phyloP scores from a whole-genome alignment of 2,113 vertebrate species.

The Amblyopsis rosae region DNA sequence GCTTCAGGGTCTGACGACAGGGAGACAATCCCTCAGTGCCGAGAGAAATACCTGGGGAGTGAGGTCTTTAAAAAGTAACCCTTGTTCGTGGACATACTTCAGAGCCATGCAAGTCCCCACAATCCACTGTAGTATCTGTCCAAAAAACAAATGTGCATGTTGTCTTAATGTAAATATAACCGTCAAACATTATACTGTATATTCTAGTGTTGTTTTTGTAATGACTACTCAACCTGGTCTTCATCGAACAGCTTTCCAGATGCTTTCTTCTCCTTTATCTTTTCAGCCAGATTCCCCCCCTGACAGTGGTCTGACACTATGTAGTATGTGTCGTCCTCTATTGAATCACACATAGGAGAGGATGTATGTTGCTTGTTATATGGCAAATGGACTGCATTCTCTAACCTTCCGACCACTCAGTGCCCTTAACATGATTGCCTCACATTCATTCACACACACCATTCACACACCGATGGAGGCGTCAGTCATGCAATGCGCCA shows the following conservation, averaged over 20 bases:
- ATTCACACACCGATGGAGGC: no score
- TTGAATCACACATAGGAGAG: slow-evolving; percentile 6
- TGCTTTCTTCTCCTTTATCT: slow-evolving; percentile 81
- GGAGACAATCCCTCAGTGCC: neutral
- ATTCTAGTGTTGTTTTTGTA: neutral
- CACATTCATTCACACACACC: no score
- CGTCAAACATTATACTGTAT: neutral
- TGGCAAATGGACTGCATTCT: neutral
- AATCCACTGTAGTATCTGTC: slow-evolving; percentile 85
- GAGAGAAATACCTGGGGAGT: slow-evolving; percentile 80
- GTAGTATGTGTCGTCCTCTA: slow-evolving; percentile 82
- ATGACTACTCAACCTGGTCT: slow-evolving; percentile 81
- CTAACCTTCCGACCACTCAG: no score
- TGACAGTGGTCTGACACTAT: slow-evolving; percentile 89
- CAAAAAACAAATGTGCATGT: neutral
- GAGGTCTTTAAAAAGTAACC: slow-evolving; percentile 85
- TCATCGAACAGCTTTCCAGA: slow-evolving; percentile 78
- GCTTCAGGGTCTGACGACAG: neutral
- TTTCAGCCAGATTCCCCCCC: slow-evolving; percentile 83
- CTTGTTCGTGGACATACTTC: slow-evolving; percentile 84
- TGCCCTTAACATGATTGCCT: no score
- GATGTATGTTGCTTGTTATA: neutral
- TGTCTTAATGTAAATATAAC: neutral
- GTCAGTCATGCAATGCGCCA: no score
- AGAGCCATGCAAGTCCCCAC: slow-evolving; percentile 84